These are phyloP conservation scores for Ondatra zibethicus DNA, from an alignment of 2,113 vertebrate species.

Conservation along the genomic window DNA sequence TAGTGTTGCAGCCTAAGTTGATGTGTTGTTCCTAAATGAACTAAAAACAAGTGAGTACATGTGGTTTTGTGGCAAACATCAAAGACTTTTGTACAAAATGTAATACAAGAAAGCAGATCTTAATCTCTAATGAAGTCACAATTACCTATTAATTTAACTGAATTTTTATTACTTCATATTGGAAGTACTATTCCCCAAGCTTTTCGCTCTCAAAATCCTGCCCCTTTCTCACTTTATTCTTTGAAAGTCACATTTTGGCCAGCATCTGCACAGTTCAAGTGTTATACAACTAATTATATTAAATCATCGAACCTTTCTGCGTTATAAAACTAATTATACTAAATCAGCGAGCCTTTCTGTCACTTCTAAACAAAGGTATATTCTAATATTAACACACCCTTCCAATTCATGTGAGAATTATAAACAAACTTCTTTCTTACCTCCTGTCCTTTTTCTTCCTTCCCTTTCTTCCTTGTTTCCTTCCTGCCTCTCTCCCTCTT, in stretches of 20 bases:
- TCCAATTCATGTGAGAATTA: background rate
- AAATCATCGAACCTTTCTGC: background rate
- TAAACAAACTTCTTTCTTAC: background rate
- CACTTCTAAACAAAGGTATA: background rate
- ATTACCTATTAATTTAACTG: background rate
- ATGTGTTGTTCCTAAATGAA: background rate
- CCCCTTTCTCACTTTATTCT: background rate
- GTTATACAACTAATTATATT: background rate
- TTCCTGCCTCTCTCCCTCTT: background rate
- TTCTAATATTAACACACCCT: background rate
- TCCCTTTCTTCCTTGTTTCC: no score
- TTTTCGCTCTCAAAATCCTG: background rate
- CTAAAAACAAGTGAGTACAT: background rate
- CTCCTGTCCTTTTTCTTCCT: fast-evolving
- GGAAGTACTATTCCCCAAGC: background rate
- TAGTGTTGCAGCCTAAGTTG: background rate
- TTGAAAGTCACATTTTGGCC: background rate
- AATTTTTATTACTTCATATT: background rate
- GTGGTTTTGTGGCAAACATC: background rate
- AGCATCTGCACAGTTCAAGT: background rate
- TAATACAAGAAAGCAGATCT: background rate
- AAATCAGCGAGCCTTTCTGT: background rate
- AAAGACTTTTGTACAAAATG: background rate
- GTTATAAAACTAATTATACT: background rate
- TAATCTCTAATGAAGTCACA: background rate